Base-by-base conservation (phyloP, 1,140 invertebrate species). In the Cryptotermes secundus region DNA sequence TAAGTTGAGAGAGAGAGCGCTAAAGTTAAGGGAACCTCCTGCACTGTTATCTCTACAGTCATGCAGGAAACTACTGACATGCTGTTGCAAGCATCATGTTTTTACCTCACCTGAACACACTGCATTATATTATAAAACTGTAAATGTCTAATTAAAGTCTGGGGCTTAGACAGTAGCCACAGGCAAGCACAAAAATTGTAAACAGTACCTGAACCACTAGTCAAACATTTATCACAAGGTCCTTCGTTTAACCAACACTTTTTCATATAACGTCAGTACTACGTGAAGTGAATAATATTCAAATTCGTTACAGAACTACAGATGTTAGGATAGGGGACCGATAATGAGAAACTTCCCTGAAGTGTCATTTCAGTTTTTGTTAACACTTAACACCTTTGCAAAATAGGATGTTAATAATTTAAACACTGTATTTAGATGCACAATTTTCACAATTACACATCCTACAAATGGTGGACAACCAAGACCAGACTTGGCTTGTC, bases 391-490 rank as follows among this genome's bases (percentile, higher is more conserved):
- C 16, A 16, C 31, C 59, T 72, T n/a, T 72, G 59, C 7, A 72
- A 31, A 26, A 72, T 10, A 16, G 59, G 26, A 72, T n/a, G 26
- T 72, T 72, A 72, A 72, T 72, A 72, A 72, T 31, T 72, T 72
- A 72, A 72, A 72, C 59, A 10, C 59, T 31, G n/a, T 72, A 72
- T n/a, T 31, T 72, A n/a, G 26, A 72, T 72, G 26, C 59, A 72
- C n/a, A 31, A 72, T 72, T 72, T 72, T 72, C 59, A 72, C 59
- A 72, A 31, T 26, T 72, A 31, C 59, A 72, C 35, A 81, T 19
- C 1, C 80, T 81, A 45, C 80, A 81, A 35, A 31, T 45, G 80
- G 26, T 38, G 34, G 9, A 81, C 80, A 81, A 81, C 80, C 80
- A 81, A 3, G 42, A 31, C 42, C 80, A 26, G 59, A 72, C 59